Conservation (phyloP, 2,797 vertebrate genomes). For the Leptoclinus maculatus region DNA sequence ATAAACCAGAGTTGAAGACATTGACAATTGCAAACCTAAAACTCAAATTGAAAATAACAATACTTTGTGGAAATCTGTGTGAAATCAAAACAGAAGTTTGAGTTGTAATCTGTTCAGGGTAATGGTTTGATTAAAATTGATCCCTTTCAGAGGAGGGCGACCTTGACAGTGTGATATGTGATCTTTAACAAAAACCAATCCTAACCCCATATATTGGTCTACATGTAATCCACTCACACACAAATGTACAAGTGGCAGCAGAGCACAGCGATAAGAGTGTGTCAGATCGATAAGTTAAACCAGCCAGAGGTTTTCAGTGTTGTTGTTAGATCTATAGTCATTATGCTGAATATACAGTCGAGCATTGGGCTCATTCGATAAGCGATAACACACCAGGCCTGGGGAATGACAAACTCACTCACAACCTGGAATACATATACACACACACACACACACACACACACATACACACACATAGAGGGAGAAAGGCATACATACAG, state of each 20-base stretch:
- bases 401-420: constrained; percentile 14
- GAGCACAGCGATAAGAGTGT: constrained; percentile 29
- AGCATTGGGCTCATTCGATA: constrained; percentile 52
- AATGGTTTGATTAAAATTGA: neutral
- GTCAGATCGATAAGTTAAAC: constrained; percentile 53
- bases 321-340: constrained; percentile 62
- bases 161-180: neutral
- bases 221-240: neutral
- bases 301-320: constrained; percentile 52
- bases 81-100: neutral
- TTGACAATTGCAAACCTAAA: too few species aligned
- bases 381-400: constrained; percentile 41
- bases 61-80: neutral
- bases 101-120: neutral
- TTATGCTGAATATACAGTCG: constrained; percentile 56
- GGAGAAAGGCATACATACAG: neutral
- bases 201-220: neutral
- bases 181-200: neutral
- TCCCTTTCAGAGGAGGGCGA: neutral
- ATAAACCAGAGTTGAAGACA: neutral
- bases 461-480: neutral
- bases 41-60: neutral
- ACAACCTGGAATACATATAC: neutral
- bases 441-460: neutral
- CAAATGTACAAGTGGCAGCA: constrained; percentile 1